A percentile compares a stretch with the other conserved stretches of the same genome.
Conservation (phyloP, 1,140 invertebrate species). For the Periplaneta americana region DNA sequence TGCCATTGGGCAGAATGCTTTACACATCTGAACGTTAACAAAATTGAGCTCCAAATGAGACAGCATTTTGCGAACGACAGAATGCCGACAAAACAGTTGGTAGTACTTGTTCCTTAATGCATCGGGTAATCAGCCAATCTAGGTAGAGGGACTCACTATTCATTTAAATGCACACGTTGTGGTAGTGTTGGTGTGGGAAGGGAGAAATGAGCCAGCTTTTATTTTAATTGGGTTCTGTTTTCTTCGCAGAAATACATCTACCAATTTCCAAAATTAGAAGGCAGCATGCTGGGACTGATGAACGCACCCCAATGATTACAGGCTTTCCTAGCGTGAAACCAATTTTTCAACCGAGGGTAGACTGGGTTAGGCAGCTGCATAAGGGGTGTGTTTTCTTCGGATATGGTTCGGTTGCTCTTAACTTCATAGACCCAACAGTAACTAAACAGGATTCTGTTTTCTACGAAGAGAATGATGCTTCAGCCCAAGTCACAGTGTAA, state of each 20-base stretch:
- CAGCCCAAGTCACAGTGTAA: too few species aligned
- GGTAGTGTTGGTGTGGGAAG: too few species aligned
- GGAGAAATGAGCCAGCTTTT: too few species aligned
- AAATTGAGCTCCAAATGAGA: too few species aligned
- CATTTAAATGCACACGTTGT: neutral
- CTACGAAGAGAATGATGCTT: too few species aligned
- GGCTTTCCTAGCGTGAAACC: neutral
- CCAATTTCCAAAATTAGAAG: neutral
- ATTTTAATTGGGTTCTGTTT: neutral
- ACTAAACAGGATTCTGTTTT: too few species aligned
- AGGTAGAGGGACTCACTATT: neutral
- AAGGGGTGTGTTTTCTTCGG: too few species aligned
- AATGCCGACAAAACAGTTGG: neutral
- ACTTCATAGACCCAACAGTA: neutral
- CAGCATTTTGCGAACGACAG: too few species aligned
- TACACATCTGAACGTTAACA: too few species aligned
- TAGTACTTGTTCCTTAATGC: neutral
- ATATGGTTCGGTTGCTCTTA: neutral
- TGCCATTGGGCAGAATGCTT: too few species aligned
- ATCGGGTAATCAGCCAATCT: neutral
- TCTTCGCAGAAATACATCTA: neutral
- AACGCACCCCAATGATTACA: neutral
- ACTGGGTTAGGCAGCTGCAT: neutral
- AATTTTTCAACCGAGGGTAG: neutral
- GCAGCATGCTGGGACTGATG: neutral